Conservation (phyloP, 2,797 vertebrate genomes). For the Amblyopsis hoosieri region DNA sequence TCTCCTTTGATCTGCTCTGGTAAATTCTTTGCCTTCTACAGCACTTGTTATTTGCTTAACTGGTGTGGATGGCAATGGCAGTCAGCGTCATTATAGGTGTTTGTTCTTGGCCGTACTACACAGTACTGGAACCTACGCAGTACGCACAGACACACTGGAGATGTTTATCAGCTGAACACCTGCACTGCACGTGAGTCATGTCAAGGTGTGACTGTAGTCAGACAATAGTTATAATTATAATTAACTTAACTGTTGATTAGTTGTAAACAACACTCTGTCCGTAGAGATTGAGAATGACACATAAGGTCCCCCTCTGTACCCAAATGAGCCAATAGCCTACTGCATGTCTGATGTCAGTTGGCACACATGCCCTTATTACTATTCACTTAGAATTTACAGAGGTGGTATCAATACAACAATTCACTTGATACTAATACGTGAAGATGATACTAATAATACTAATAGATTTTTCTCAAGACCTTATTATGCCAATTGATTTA, state of each 20-base stretch:
- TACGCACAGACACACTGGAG: constrained; percentile 4
- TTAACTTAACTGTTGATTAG: too few relatives aligned
- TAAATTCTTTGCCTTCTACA: constrained; percentile 3
- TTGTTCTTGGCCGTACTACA: constrained; percentile 24
- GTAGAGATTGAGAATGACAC: constrained; percentile 26
- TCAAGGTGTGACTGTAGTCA: constrained; percentile 42
- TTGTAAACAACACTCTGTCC: constrained; percentile 9
- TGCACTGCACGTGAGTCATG: constrained; percentile 40
- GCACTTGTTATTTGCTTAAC: constrained; percentile 21
- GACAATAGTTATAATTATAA: constrained; percentile 30
- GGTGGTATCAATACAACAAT: too few relatives aligned
- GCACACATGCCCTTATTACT: too few relatives aligned
- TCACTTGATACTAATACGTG: too few relatives aligned
- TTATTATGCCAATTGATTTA: too few relatives aligned
- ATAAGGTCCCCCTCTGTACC: constrained; percentile 49
- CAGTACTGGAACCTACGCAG: constrained; percentile 7
- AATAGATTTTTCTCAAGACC: too few relatives aligned
- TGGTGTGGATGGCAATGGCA: constrained; percentile 42
- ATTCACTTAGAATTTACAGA: too few relatives aligned
- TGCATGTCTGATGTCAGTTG: too few relatives aligned
- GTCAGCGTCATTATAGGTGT: constrained; percentile 3
- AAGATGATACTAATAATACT: too few relatives aligned
- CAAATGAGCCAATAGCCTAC: constrained; percentile 36
- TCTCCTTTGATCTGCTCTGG: constrained; percentile 16
- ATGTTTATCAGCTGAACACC: constrained; percentile 39